A percentile compares a stretch with the other conserved stretches of the same genome.
phyloP scores from a whole-genome alignment of 2,888 invertebrate species.

The Alloscopus bannaensis region DNA sequence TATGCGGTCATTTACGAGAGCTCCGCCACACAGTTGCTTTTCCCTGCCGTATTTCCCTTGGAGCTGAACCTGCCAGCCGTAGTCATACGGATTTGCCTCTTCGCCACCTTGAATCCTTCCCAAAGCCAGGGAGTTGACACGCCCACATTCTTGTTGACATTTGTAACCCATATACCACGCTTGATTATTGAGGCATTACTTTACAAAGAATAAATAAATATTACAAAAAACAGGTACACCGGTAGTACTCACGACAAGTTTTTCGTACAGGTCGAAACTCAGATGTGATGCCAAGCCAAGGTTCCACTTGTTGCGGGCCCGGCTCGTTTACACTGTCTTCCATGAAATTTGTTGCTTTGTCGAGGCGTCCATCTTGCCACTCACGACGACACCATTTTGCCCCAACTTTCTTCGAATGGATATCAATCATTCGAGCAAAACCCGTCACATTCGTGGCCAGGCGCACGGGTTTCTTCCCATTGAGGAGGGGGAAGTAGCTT shows the following conservation, averaged over 20 bases:
- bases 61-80: conserved; percentile 54
- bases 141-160: conserved; percentile 49
- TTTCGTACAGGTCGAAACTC: conserved; percentile 10
- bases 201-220: no score
- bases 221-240: no score
- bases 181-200: no score
- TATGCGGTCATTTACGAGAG: conserved; percentile 40
- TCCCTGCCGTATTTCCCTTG: not conserved
- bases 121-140: not conserved
- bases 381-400: conserved; percentile 32
- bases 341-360: not conserved
- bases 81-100: conserved; percentile 38
- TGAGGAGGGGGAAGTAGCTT: conserved; percentile 19
- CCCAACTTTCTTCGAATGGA: not conserved
- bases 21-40: conserved; percentile 27
- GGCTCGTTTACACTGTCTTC: not conserved
- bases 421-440: conserved; percentile 23
- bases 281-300: conserved; percentile 16
- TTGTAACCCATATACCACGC: no score
- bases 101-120: conserved; percentile 32
- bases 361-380: not conserved
- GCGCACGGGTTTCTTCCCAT: not conserved
- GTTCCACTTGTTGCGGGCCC: not conserved
- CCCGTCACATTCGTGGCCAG: conserved; percentile 34
- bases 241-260: conserved; percentile 32